Percentiles rank a stretch among this genome's conserved stretches.
Evolutionary conservation across 2,113 vertebrate genomes (phyloP).

Genomic region (Elanoides forficatus): DNA sequence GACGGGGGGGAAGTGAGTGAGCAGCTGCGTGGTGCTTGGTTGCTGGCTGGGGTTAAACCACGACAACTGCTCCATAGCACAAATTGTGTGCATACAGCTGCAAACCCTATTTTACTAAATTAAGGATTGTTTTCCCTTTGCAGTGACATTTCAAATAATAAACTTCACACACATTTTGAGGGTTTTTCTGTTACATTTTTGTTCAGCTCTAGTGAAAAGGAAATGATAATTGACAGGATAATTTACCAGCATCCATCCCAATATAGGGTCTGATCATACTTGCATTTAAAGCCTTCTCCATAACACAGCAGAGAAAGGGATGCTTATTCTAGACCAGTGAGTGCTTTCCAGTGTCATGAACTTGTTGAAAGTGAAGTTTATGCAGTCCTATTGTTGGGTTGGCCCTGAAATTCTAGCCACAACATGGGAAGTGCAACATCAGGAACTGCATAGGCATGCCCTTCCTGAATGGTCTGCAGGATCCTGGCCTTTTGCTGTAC

Average conservation of each 20-base stretch:
- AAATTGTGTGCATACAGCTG: neutral
- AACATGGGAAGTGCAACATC: neutral
- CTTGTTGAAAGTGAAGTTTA: neutral
- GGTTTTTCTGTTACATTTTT: neutral
- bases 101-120: neutral
- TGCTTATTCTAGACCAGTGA: neutral
- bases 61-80: neutral
- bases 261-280: neutral
- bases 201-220: neutral
- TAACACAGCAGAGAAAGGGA: neutral
- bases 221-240: neutral
- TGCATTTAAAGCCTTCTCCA: neutral
- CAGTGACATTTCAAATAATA: neutral
- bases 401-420: neutral
- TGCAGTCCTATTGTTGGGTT: neutral
- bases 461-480: neutral
- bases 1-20: too few relatives aligned
- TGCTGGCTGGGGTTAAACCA: too few relatives aligned
- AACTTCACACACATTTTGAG: neutral
- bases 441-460: neutral
- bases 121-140: neutral
- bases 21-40: too few relatives aligned
- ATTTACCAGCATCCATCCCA: neutral
- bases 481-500: neutral
- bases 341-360: neutral